Evolutionary conservation across 2,888 invertebrate species (phyloP), one percentile per base, ranked within the genome.

Genomic region (Coleophora deauratella): DNA sequence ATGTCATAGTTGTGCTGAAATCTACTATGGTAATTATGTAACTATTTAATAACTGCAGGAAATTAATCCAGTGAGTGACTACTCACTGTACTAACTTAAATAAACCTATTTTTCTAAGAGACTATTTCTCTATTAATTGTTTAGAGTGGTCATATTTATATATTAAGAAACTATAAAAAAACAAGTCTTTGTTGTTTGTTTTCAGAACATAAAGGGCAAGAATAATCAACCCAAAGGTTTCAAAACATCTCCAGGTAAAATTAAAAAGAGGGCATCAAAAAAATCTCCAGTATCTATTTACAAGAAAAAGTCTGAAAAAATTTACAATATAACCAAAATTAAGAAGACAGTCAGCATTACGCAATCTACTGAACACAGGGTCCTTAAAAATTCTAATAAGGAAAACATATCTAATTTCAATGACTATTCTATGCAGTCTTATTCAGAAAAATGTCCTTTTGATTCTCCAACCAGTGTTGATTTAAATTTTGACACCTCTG

Each of bases 1-100:
- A 92, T 59, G 86, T 93, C 3, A 82, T 89, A 50, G 72, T 92
- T 3, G 86, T 89, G 7, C 80, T 91, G 11, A 91, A 91, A 62
- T 87, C 90, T 37, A 58, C 58, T 36, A 55, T 87, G 78, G 86
- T 86, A 67, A 66, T 55, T 52, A 31, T 41, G 11, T 21, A 6
- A 21, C 6, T 21, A 4, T 21, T 21, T 21, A 21, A 6, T 3
- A 21, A 21, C 21, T 21, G 21, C 21, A 21, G 21, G 6, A 21
- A 3, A 3, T 21, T 3, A 4, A 21, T 4, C 21, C 21, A 21
- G 6, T 21, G 6, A 21, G 21, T 21, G 21, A 6, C n/a, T n/a
- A n/a, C n/a, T n/a, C n/a, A n/a, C n/a, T n/a, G n/a, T n/a, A n/a
- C n/a, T n/a, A n/a, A n/a, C n/a, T n/a, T n/a, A n/a, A n/a, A n/a